These are phyloP conservation scores for Apeira syringaria DNA, from an alignment of 2,888 invertebrate species.

Conservation along the genomic window DNA sequence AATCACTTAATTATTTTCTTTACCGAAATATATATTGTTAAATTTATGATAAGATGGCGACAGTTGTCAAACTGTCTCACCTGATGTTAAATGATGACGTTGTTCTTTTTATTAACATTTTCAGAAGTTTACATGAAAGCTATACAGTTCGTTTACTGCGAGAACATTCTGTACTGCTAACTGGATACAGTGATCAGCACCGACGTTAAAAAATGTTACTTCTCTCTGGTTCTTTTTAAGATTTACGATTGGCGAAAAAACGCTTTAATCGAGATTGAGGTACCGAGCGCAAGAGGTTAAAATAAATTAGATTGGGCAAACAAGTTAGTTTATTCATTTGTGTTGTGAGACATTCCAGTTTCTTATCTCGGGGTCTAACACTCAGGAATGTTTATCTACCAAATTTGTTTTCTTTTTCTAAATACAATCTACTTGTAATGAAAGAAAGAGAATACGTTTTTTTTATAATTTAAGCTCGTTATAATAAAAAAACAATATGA, in stretches of 20 bases:
- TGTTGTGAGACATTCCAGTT: slow-evolving; percentile 23
- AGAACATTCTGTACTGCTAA: background rate
- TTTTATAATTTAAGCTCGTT: no score
- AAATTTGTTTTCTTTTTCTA: slow-evolving; percentile 18
- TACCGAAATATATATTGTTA: no score
- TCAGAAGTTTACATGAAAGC: no score
- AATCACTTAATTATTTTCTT: no score
- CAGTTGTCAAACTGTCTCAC: no score
- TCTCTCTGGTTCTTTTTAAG: slow-evolving; percentile 26
- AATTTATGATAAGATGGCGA: no score
- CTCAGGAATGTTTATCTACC: slow-evolving; percentile 10
- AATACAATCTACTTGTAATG: no score
- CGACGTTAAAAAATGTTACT: slow-evolving; percentile 32
- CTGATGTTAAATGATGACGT: no score
- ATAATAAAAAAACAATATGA: no score
- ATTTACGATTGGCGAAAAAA: slow-evolving; percentile 30
- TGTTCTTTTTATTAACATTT: no score
- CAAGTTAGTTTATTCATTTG: slow-evolving; percentile 25
- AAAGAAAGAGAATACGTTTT: no score
- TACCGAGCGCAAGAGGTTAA: slow-evolving; percentile 23
- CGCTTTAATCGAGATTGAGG: slow-evolving; percentile 24
- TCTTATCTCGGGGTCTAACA: slow-evolving; percentile 16
- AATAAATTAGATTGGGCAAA: slow-evolving; percentile 29
- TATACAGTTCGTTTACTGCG: background rate
- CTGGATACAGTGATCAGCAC: slow-evolving; percentile 28